Evolutionary conservation across 2,888 invertebrate species (phyloP).

Genomic region (Dermolepida albohirtum): DNA sequence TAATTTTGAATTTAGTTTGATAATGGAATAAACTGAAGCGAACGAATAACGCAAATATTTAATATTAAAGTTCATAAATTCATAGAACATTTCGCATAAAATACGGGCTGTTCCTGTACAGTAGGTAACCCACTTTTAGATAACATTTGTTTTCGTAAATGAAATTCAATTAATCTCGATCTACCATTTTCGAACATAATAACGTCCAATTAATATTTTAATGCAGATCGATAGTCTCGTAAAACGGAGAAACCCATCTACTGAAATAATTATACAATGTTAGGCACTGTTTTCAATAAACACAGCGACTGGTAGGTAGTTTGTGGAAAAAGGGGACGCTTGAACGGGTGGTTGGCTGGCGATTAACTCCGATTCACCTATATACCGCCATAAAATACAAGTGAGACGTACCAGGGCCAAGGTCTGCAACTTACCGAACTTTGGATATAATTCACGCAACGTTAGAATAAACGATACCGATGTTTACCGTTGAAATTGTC

Average conservation of each 20-base stretch:
- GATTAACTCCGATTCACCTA: slow-evolving; percentile 27
- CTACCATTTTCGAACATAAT: slow-evolving; percentile 12
- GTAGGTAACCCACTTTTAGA: not conserved
- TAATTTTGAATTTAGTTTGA: slow-evolving; percentile 3
- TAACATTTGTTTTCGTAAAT: slow-evolving; percentile 20
- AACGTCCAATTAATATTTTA: slow-evolving; percentile 31
- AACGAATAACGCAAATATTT: slow-evolving; percentile 16
- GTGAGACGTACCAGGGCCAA: slow-evolving; percentile 6
- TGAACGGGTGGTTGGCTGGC: slow-evolving; percentile 4
- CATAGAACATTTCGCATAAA: slow-evolving; percentile 7
- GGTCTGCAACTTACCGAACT: slow-evolving; percentile 10
- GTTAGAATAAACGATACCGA: too few relatives aligned
- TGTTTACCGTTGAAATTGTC: too few relatives aligned
- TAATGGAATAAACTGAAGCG: slow-evolving; percentile 9
- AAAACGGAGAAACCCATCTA: slow-evolving; percentile 10
- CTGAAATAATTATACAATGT: slow-evolving; percentile 15
- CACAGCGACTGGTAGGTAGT: slow-evolving; percentile 5
- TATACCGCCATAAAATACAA: slow-evolving; percentile 14
- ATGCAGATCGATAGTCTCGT: slow-evolving; percentile 25
- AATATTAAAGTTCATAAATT: slow-evolving; percentile 12
- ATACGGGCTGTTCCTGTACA: not conserved
- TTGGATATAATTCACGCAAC: slow-evolving; percentile 11
- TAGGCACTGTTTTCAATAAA: slow-evolving; percentile 32
- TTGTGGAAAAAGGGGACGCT: slow-evolving; percentile 12
- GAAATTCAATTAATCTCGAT: slow-evolving; percentile 25